phyloP scores from a whole-genome alignment of 2,113 vertebrate species.

The Mirza zaza region DNA sequence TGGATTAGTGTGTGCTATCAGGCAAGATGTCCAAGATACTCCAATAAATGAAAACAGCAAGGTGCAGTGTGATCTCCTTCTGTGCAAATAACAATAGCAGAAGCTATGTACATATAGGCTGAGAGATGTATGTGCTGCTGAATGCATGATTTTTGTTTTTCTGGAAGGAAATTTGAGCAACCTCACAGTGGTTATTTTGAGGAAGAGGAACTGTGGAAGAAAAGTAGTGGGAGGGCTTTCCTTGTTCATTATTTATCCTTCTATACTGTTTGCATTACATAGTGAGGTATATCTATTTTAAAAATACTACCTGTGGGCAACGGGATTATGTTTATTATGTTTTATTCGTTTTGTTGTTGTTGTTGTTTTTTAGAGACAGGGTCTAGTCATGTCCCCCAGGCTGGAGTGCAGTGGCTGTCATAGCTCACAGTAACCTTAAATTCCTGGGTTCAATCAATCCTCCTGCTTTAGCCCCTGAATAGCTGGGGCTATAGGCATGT shows the following conservation, averaged over 20 bases:
- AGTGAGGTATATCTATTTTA: not conserved
- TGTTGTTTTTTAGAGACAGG: not conserved
- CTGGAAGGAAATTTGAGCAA: conserved; percentile 7
- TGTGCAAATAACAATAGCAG: not conserved
- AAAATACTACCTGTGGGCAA: not conserved
- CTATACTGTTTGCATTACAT: not conserved
- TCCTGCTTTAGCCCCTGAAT: not conserved
- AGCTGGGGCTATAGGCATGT: not conserved
- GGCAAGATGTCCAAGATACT: not conserved
- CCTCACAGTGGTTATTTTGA: not conserved
- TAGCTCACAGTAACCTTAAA: not conserved
- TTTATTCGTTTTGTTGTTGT: not conserved
- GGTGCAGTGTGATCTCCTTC: not conserved
- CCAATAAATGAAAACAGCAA: not conserved
- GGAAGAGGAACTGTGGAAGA: not conserved
- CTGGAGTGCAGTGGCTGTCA: not conserved
- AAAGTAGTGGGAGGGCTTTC: not conserved
- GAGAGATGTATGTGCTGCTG: accelerated
- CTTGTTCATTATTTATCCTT: not conserved
- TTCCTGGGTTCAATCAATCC: not conserved
- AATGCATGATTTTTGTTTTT: not conserved
- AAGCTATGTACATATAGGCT: not conserved
- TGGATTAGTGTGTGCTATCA: not conserved
- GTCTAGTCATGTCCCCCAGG: not conserved
- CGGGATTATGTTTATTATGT: not conserved